Percentiles rank a stretch among this genome's conserved stretches.
Conservation (phyloP, 1,140 invertebrate genomes). For the Phocides pigmalion region DNA sequence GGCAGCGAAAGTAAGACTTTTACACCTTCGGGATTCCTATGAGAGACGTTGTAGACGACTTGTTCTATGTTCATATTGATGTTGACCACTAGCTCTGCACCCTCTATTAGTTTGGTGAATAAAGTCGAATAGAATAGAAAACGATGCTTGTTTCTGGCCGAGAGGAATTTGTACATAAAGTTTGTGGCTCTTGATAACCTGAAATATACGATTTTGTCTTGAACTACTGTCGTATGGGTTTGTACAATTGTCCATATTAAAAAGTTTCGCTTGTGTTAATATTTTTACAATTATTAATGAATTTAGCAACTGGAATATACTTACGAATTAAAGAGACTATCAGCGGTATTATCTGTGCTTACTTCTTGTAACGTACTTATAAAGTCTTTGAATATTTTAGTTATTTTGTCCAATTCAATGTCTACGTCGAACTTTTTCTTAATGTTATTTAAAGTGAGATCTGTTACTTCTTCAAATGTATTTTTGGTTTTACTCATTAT, state of each 20-base stretch:
- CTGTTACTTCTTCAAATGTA: constrained; percentile 19
- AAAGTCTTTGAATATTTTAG: constrained; percentile 51
- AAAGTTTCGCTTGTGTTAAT: no score
- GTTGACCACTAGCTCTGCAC: constrained; percentile 56
- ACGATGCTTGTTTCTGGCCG: constrained; percentile 52
- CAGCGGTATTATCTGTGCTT: constrained; percentile 36
- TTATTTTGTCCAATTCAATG: constrained; percentile 42
- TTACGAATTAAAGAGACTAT: constrained; percentile 63
- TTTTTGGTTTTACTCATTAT: constrained; percentile 43
- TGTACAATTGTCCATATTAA: no score
- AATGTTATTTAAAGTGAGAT: constrained; percentile 22
- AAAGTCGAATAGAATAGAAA: constrained; percentile 72
- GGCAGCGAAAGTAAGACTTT: constrained; percentile 57
- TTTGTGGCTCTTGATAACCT: constrained; percentile 67
- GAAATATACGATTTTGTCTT: constrained; percentile 43
- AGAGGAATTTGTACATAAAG: constrained; percentile 62
- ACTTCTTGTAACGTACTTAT: constrained; percentile 47
- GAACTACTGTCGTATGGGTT: no score
- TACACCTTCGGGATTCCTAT: constrained; percentile 64
- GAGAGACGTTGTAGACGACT: constrained; percentile 63
- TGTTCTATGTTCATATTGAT: constrained; percentile 73
- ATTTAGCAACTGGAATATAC: constrained; percentile 38
- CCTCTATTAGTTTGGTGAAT: constrained; percentile 65
- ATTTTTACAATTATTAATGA: neutral
- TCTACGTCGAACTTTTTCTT: constrained; percentile 23